phyloP scores from a whole-genome alignment of 2,113 vertebrate species.

The Callionymus lyra region DNA sequence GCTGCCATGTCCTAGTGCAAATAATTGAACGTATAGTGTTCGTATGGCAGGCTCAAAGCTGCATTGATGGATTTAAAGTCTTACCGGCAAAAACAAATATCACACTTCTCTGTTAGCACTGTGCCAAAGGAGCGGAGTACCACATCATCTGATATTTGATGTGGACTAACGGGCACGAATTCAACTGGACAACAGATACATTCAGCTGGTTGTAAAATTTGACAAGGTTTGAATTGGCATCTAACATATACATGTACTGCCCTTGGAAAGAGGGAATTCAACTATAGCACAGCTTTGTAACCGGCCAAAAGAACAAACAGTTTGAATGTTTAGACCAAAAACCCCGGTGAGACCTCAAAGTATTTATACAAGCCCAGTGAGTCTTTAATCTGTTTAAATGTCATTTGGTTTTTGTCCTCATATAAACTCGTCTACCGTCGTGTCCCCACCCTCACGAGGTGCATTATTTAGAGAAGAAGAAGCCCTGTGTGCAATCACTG shows the following conservation, averaged over 20 bases:
- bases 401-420: slow-evolving; percentile 20
- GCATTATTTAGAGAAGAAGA: slow-evolving; percentile 29
- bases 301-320: slow-evolving; percentile 1
- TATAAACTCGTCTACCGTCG: slow-evolving; percentile 11
- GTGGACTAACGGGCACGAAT: not conserved
- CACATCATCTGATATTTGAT: slow-evolving; percentile 37
- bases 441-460: slow-evolving; percentile 8
- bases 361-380: slow-evolving; percentile 4
- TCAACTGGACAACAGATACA: too few relatives aligned
- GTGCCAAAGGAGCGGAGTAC: slow-evolving; percentile 18
- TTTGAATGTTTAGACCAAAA: slow-evolving; percentile 9
- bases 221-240: too few relatives aligned
- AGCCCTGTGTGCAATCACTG: slow-evolving; percentile 32
- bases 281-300: not conserved
- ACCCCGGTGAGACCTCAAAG: not conserved
- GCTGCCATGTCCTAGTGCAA: slow-evolving; percentile 12
- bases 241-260: not conserved
- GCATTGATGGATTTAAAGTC: slow-evolving; percentile 21
- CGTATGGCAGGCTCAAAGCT: slow-evolving; percentile 19
- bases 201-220: too few relatives aligned
- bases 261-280: not conserved
- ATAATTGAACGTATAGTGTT: slow-evolving; percentile 19
- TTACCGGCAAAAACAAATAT: slow-evolving; percentile 42
- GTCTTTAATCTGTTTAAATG: slow-evolving; percentile 20
- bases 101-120: slow-evolving; percentile 33